phyloP scores from a whole-genome alignment of 2,888 invertebrate genomes.

The Margaritifera margaritifera region DNA sequence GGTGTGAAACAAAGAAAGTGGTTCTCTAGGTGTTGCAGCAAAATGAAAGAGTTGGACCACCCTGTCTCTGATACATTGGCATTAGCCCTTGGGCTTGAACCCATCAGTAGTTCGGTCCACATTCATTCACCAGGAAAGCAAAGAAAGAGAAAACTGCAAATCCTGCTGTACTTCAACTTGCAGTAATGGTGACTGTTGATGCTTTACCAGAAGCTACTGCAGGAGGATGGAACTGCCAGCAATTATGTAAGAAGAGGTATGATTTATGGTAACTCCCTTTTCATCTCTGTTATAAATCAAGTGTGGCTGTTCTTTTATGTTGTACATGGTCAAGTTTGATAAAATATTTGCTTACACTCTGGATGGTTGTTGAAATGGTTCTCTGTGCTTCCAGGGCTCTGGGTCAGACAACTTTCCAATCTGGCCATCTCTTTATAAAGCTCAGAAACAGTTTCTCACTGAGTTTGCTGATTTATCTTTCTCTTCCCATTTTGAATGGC shows the following conservation, averaged over 20 bases:
- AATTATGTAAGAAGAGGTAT: constrained; percentile 20
- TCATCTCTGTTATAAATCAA: constrained; percentile 28
- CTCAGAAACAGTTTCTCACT: too few relatives aligned
- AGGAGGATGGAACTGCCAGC: neutral
- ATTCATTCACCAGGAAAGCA: constrained; percentile 28
- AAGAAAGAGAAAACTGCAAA: constrained; percentile 21
- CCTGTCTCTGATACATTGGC: constrained; percentile 18
- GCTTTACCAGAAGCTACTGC: constrained; percentile 15
- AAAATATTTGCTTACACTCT: too few relatives aligned
- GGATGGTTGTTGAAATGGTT: too few relatives aligned
- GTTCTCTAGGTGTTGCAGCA: constrained; percentile 20
- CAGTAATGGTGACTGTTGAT: constrained; percentile 16
- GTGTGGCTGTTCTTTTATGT: constrained; percentile 18
- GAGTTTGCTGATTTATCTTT: too few relatives aligned
- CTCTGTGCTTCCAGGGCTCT: too few relatives aligned
- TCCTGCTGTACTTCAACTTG: constrained; percentile 22
- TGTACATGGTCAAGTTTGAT: neutral
- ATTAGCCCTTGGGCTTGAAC: constrained; percentile 17
- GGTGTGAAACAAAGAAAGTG: constrained; percentile 28
- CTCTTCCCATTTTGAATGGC: too few relatives aligned
- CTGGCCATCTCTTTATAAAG: too few relatives aligned
- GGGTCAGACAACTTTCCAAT: too few relatives aligned
- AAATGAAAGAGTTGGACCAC: constrained; percentile 26
- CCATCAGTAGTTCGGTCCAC: constrained; percentile 13
- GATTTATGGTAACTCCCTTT: constrained; percentile 20